Percentiles rank a stretch among this genome's conserved stretches.
Conservation (phyloP, 1,140 invertebrate species). For the Battus philenor region DNA sequence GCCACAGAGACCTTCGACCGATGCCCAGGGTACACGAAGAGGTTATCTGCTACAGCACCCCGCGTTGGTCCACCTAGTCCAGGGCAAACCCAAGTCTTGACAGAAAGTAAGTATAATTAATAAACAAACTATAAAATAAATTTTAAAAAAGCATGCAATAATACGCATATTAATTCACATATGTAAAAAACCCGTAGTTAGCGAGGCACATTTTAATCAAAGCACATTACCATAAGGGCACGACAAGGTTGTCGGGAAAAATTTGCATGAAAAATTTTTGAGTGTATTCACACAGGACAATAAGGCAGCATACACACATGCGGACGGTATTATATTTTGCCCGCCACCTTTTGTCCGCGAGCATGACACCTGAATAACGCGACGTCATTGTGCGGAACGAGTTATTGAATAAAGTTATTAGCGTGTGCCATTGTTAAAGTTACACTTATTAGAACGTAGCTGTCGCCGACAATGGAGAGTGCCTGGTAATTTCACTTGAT, state of each 20-base stretch:
- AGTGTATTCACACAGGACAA: conserved; percentile 25
- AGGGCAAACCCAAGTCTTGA: too few species aligned
- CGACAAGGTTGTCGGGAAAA: conserved; percentile 18
- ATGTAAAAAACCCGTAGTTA: conserved; percentile 7
- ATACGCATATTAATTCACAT: conserved; percentile 4
- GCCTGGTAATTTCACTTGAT: background rate
- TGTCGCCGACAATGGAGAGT: background rate
- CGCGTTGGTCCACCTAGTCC: too few species aligned
- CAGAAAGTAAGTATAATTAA: background rate
- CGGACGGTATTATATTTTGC: background rate
- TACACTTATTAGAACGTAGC: conserved; percentile 4
- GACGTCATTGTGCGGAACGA: conserved; percentile 16
- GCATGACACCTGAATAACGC: conserved; percentile 16
- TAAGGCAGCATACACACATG: conserved; percentile 5
- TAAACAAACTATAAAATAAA: background rate
- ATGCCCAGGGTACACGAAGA: too few species aligned
- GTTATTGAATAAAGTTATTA: conserved; percentile 20
- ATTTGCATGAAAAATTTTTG: conserved; percentile 32
- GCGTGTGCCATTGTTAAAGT: conserved; percentile 1
- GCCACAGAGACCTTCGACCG: too few species aligned
- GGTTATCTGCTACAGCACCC: too few species aligned
- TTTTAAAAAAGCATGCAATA: background rate
- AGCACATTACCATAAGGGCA: conserved; percentile 25
- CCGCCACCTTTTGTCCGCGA: conserved; percentile 9
- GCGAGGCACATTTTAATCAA: conserved; percentile 22